phyloP scores from a whole-genome alignment of 2,888 invertebrate species.

The Aethes cnicana region DNA sequence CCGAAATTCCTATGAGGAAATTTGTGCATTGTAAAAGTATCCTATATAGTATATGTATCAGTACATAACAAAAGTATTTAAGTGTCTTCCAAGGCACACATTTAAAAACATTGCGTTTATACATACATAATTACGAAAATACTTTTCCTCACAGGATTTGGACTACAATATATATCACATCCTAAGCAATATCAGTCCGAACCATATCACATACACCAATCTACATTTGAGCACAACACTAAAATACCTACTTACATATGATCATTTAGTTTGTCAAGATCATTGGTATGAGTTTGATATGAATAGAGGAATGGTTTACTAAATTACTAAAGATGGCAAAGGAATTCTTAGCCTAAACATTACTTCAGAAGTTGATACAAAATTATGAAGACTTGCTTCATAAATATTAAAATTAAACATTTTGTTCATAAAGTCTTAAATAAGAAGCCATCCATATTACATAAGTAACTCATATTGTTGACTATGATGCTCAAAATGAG shows the following conservation, averaged over 20 bases:
- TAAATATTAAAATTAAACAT: conserved; percentile 11
- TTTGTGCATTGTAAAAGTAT: conserved; percentile 29
- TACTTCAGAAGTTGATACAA: conserved; percentile 4
- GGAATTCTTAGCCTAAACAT: conserved; percentile 7
- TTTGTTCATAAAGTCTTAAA: conserved; percentile 14
- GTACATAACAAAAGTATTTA: conserved; percentile 32
- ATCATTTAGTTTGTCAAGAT: conserved; percentile 8
- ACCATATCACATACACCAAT: conserved; percentile 57
- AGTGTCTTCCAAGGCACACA: conserved; percentile 63
- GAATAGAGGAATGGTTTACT: conserved; percentile 22
- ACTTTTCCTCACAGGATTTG: conserved; percentile 58
- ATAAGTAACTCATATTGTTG: background rate
- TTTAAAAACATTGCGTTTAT: conserved; percentile 37
- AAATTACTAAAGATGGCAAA: conserved; percentile 24
- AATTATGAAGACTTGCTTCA: conserved; percentile 24
- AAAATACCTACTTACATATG: conserved; percentile 1
- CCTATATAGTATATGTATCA: conserved; percentile 27
- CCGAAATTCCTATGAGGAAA: conserved; percentile 60
- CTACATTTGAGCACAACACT: conserved; percentile 24
- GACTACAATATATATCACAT: conserved; percentile 47
- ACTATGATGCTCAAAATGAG: background rate
- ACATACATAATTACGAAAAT: conserved; percentile 24
- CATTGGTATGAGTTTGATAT: conserved; percentile 25
- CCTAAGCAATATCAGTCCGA: conserved; percentile 61
- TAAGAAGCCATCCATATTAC: background rate